Conservation (phyloP, 2,888 invertebrate genomes). For the Euproctis similis region DNA sequence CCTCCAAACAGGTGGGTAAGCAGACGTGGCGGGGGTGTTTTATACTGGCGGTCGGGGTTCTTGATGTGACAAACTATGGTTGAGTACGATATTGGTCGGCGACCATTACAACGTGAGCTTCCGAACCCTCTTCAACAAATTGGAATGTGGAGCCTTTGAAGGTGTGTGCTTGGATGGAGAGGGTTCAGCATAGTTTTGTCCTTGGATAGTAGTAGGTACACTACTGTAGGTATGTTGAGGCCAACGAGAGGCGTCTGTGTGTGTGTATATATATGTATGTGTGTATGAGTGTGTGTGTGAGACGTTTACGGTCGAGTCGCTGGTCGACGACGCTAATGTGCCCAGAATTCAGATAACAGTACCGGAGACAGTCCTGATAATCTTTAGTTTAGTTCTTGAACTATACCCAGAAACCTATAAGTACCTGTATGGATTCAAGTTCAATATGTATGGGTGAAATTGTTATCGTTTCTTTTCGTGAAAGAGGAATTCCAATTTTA, state of each 20-base stretch:
- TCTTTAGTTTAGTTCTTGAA: too few relatives aligned
- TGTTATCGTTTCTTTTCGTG: too few relatives aligned
- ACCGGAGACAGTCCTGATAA: slow-evolving; percentile 5
- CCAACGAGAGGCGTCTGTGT: slow-evolving; percentile 65
- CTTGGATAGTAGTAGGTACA: slow-evolving; percentile 43
- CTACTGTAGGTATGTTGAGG: slow-evolving; percentile 62
- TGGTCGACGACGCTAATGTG: slow-evolving; percentile 57
- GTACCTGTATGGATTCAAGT: too few relatives aligned
- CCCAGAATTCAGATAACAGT: slow-evolving; percentile 23
- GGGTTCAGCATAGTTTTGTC: slow-evolving; percentile 35
- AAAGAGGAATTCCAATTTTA: too few relatives aligned
- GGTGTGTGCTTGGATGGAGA: slow-evolving; percentile 25
- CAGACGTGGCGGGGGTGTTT: slow-evolving; percentile 44
- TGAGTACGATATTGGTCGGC: slow-evolving; percentile 62
- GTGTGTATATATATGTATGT: too few relatives aligned
- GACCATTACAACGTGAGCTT: slow-evolving; percentile 36
- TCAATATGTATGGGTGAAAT: too few relatives aligned
- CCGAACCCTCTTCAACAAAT: slow-evolving; percentile 23
- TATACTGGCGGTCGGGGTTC: slow-evolving; percentile 60
- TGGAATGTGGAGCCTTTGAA: slow-evolving; percentile 8
- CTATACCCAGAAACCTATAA: too few relatives aligned
- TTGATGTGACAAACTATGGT: slow-evolving; percentile 64
- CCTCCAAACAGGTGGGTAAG: slow-evolving; percentile 27
- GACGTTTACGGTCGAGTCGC: slow-evolving; percentile 75
- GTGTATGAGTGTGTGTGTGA: slow-evolving; percentile 74